Base-by-base conservation (phyloP, 2,113 vertebrate genomes). In the Tachysurus fulvidraco region DNA sequence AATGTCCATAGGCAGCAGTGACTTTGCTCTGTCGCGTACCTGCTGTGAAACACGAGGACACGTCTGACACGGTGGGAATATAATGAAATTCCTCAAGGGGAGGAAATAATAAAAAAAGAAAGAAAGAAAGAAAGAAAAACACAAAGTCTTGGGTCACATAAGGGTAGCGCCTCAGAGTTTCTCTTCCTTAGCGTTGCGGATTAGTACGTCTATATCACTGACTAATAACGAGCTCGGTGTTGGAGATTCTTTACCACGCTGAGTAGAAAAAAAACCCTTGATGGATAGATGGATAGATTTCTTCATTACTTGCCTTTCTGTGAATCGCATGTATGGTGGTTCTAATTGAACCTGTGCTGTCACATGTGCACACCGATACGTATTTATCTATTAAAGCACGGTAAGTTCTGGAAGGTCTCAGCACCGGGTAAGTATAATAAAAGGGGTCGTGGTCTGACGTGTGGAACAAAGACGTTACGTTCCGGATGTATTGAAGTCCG, bases 1-100 rank as follows among this genome's bases (percentile, higher is more conserved):
- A 59, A 86, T 85, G 85, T 87, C 88, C 85, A 87, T 84, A 64
- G 83, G 82, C 65, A 65, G 82, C 67, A 4, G 14, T 84, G 86
- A 73, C 36, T 64, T 78, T 73, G 81, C 69, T 59, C 7, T 74
- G 52, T 23, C 10, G 36, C 13, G 6, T 83, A 83, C 80, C 69
- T 73, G 21, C 62, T 83, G 80, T 76, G 81, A 62, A 84, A 74
- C 76, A 64, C 23, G 73, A 83, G 64, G 74, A 83, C 81, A 7
- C 25, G 81, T n/a, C 59, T 80, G 62, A 80, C 85, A 84, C 65
- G 0, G n/a, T 60, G 65, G 84, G 88, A 87, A 84, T 73, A 84
- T 84, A 89, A 89, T 86, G 57, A 86, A 83, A 86, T 78, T 84
- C 73, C 77, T 88, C 50, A 46, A 54, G 67, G 52, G 64, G 41